These are phyloP conservation scores for Martes martes DNA, from an alignment of 2,113 vertebrate genomes.

Conservation along the genomic window DNA sequence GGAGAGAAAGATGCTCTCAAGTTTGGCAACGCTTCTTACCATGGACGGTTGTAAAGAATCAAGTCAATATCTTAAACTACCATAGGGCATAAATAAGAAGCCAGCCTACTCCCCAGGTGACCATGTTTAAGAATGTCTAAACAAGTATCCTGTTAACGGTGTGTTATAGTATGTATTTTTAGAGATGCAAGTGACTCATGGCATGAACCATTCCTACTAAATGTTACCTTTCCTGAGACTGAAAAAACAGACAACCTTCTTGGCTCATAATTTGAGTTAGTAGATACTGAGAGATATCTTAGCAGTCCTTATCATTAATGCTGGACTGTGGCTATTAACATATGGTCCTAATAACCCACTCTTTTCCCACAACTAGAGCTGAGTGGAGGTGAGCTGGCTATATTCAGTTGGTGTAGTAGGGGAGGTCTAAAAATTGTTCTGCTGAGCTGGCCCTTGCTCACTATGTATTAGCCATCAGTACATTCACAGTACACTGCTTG, in stretches of 20 bases:
- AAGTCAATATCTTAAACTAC: not conserved
- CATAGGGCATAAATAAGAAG: not conserved
- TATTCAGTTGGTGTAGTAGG: not conserved
- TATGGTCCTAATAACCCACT: not conserved
- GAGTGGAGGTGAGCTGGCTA: not conserved
- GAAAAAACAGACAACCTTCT: not conserved
- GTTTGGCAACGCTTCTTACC: not conserved
- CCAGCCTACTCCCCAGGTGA: not conserved
- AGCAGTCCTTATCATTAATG: not conserved
- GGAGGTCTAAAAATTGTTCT: not conserved
- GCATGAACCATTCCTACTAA: not conserved
- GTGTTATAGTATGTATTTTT: constrained; percentile 7
- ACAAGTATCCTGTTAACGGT: not conserved
- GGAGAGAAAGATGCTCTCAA: not conserved
- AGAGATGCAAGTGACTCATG: not conserved
- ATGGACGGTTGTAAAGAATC: not conserved
- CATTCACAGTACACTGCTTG: not conserved
- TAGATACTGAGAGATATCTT: not conserved
- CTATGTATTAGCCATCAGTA: not conserved
- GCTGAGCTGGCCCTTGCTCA: not conserved
- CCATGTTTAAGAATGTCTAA: not conserved
- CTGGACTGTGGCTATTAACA: not conserved
- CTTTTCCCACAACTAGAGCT: not conserved
- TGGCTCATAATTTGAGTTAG: not conserved
- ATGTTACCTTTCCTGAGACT: not conserved